Evolutionary conservation across 2,113 vertebrate genomes (phyloP), one percentile per base, ranked within the genome.

Genomic region (Hylia prasina): DNA sequence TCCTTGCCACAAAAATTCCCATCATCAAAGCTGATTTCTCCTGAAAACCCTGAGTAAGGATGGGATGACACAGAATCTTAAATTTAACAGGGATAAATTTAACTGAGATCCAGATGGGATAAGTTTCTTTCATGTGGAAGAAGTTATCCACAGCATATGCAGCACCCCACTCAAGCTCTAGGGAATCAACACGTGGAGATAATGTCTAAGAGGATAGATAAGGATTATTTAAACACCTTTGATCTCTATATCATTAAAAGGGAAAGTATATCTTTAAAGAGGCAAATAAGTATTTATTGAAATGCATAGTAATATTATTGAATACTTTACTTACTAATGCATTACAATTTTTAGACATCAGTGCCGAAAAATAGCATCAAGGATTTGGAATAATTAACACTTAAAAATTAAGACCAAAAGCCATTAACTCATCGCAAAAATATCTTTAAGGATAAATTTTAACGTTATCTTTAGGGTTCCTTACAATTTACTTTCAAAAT

Each of bases 401-500:
- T 42, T 94, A 64, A 88, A 95, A 95, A 96, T 53, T 70, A 87
- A 66, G 12, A 63, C 33, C 20, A 37, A 82, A 69, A 18, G 2
- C 28, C 79, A 73, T 80, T 94, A 92, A 82, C 82, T 97, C 77
- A 89, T 94, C 75, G 50, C 90, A 95, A 95, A 96, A 90, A 93
- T 81, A 95, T 93, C 72, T 90, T 95, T 93, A 97, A 97, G 89
- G 89, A 86, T 96, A 94, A 95, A 96, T 96, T 90, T 91, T 97
- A 96, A 96, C 95, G 94, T 72, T 78, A 96, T 96, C 95, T 96
- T 97, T 97, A 87, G 89, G 64, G 94, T 77, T 97, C 92, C 95
- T 97, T 97, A 93, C 73, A 85, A 98, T 98, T 96, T 94, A 76
- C 92, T 94, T 97, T 94, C 95, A 76, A 95, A 97, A 98, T 98